A percentile compares a stretch with the other conserved stretches of the same genome.
Evolutionary conservation across 2,888 invertebrate genomes (phyloP).

Genomic region (Drosophila niveifrons): DNA sequence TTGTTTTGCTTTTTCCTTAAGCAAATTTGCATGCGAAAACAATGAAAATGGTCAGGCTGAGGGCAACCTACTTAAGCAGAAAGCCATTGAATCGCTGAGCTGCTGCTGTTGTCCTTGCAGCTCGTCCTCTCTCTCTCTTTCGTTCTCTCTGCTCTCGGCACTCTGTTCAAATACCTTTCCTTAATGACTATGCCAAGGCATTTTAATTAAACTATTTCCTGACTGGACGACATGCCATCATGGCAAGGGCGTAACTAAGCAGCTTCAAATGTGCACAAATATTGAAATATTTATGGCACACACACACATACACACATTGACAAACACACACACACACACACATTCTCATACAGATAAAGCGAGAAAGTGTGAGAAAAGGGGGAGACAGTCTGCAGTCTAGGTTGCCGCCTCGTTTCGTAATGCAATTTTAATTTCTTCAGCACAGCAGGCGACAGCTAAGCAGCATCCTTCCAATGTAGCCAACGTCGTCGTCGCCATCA

Average conservation of each 20-base stretch:
- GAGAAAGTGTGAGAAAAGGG: neutral
- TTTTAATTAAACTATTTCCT: conserved; percentile 82
- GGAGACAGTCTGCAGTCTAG: conserved; percentile 39
- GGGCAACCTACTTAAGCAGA: conserved; percentile 41
- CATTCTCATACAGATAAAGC: neutral
- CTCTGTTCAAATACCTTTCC: conserved; percentile 50
- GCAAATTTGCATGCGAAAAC: conserved; percentile 74
- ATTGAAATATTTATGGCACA: conserved; percentile 74
- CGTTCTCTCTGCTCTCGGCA: neutral
- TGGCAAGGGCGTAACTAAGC: conserved; percentile 64
- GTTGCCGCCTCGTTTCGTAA: conserved; percentile 58
- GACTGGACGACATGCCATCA: conserved; percentile 50
- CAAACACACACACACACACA: conserved; percentile 20
- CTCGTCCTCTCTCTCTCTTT: neutral
- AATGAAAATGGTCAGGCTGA: conserved; percentile 75
- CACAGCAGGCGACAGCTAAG: conserved; percentile 74
- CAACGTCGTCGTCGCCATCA: conserved; percentile 26
- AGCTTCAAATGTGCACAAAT: conserved; percentile 78
- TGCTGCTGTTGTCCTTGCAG: conserved; percentile 1
- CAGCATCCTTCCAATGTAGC: conserved; percentile 40
- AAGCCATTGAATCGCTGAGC: conserved; percentile 42
- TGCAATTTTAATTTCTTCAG: conserved; percentile 79
- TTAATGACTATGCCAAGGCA: conserved; percentile 79
- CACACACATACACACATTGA: conserved; percentile 35
- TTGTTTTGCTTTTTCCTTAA: conserved; percentile 56